Evolutionary conservation across 2,113 vertebrate genomes (phyloP), one percentile per base, ranked within the genome.

Genomic region (Chinchilla lanigera): DNA sequence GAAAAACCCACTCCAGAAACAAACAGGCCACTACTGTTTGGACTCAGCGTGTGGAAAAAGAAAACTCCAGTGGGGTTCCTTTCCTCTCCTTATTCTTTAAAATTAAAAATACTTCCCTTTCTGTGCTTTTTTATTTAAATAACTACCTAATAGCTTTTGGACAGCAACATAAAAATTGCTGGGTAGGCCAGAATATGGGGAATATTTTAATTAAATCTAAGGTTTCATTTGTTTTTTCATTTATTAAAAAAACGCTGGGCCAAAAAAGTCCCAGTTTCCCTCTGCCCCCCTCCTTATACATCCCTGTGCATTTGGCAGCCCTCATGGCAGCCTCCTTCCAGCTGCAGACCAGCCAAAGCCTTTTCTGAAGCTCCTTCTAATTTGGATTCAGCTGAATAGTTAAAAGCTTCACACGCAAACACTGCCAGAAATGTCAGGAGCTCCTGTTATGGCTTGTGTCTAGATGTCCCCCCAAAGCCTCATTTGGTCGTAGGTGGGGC

Each of bases 301-400:
- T 98, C 85, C 90, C 97, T 98, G 95, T 97, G 95, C 94, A 91
- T 97, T 98, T 98, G 98, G 97, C 97, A 98, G 97, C 97, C 95
- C 96, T 97, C 97, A 80, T 82, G 97, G 97, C 97, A 98, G 97
- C 54, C 86, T 97, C 97, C 97, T 97, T 98, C 97, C 97, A 98
- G 98, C 97, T 98, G 97, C 97, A 97, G 97, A 95, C 90, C 85
- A 89, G 97, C 98, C 97, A 97, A 98, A 97, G 90, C 96, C 87
- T 97, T 98, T 98, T 98, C 98, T 98, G 98, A 98, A 98, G 97
- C 89, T 97, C 98, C 98, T 98, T 97, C 98, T 98, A 98, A 98
- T 98, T 98, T 98, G 98, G 97, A 98, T 98, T 98, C 98, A 98
- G 97, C 89, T 96, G 94, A 96, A 96, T 97, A 95, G 96, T 98